Evolutionary conservation across 1,140 invertebrate genomes (phyloP), one percentile per base, ranked within the genome.

Genomic region (Cheumatopsyche charites): DNA sequence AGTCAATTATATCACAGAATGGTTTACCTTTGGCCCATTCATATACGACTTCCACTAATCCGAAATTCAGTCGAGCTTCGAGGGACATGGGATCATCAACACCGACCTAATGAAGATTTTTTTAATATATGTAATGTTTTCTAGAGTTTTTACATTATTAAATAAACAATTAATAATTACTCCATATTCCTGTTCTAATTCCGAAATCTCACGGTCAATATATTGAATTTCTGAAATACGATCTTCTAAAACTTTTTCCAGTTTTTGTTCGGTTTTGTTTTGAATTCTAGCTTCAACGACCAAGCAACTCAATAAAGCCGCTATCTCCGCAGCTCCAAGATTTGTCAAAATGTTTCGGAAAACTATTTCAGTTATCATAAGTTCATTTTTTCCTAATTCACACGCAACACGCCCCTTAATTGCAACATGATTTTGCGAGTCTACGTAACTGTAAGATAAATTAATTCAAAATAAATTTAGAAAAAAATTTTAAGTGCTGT

Each of bases 321-420:
- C 96, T 61, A 99, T 97, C 83, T 98, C 96, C 0, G 92, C 90
- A 0, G 95, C 91, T 76, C 90, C 87, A 45, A 94, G 87, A 77
- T 94, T 89, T 0, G 90, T 92, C 61, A 99, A 88, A 62, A 96
- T 88, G 83, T 98, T 97, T 71, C 94, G 89, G 70, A 98, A 90
- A n/a, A 99, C 90, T 1, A 99, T 82, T 83, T 99, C 98, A 0
- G 97, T 98, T 55, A 99, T 92, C 19, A 99, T 87, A 1, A 99
- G 83, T 80, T 99, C 97, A 77, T 92, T 92, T 70, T 91, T 96
- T 15, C 95, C 94, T 90, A 99, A 98, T 81, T 97, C 92, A 79
- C 97, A 94, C 2, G 97, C 98, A 7, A 99, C 96, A 71, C 93
- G 86, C 11, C 97, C 97, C 86, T 98, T 98, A 42, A 97, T 79